Evolutionary conservation across 2,888 invertebrate species (phyloP).

Genomic region (Cremastinae sp.): DNA sequence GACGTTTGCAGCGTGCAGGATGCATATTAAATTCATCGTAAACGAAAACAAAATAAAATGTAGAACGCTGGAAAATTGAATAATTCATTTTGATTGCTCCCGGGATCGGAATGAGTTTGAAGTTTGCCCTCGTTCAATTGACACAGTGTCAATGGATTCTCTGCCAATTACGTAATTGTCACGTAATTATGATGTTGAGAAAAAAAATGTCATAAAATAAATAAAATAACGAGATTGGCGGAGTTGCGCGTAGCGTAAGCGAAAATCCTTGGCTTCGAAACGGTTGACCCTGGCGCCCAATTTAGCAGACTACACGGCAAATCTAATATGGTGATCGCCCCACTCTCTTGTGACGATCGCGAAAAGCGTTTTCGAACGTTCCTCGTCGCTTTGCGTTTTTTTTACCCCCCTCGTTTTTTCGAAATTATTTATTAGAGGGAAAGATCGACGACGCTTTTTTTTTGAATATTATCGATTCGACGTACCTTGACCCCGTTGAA

Average conservation of each 20-base stretch:
- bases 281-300: slow-evolving; percentile 78
- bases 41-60: slow-evolving; percentile 7
- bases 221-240: slow-evolving; percentile 56
- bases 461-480: slow-evolving; percentile 58
- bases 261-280: slow-evolving; percentile 74
- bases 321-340: slow-evolving; percentile 74
- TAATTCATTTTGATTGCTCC: slow-evolving; percentile 40
- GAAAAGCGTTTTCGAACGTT: slow-evolving; percentile 13
- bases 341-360: slow-evolving; percentile 58
- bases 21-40: not conserved
- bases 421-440: not conserved
- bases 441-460: not conserved
- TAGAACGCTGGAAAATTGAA: slow-evolving; percentile 16
- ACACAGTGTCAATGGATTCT: not conserved
- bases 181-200: not conserved
- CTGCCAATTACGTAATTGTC: slow-evolving; percentile 63
- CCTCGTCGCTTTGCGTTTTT: not conserved
- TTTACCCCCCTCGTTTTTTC: slow-evolving; percentile 8
- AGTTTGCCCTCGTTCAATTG: slow-evolving; percentile 40
- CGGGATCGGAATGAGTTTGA: slow-evolving; percentile 57
- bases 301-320: slow-evolving; percentile 78
- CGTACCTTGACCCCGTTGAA: slow-evolving; percentile 88
- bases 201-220: not conserved
- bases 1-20: slow-evolving; percentile 4
- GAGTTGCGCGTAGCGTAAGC: slow-evolving; percentile 45